These are phyloP conservation scores for Polypterus senegalus DNA, from an alignment of 2,113 vertebrate genomes.

Conservation along the genomic window DNA sequence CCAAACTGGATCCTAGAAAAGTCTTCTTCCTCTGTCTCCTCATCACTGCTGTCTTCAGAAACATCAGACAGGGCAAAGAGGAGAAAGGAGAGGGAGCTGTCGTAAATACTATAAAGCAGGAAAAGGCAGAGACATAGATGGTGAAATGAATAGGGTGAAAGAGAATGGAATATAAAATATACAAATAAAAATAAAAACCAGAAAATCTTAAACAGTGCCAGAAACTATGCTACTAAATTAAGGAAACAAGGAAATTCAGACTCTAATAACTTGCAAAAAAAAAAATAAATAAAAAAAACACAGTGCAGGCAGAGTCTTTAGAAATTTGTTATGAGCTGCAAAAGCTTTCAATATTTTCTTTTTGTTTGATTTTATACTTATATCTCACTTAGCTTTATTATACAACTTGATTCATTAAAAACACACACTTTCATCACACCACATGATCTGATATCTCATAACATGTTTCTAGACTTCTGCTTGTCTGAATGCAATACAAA, in stretches of 20 bases:
- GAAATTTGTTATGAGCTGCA: too few species aligned
- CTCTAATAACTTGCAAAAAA: constrained; percentile 11
- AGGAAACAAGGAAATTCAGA: background rate
- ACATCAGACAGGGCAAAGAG: constrained; percentile 80
- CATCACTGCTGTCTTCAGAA: constrained; percentile 88
- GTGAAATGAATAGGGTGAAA: constrained; percentile 10
- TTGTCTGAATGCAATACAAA: too few species aligned
- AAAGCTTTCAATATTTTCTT: too few species aligned
- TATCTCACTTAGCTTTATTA: too few species aligned
- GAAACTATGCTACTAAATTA: too few species aligned
- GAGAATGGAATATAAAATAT: background rate
- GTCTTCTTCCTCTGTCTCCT: constrained; percentile 69
- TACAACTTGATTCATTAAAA: too few species aligned
- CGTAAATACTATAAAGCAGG: constrained; percentile 44
- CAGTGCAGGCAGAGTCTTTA: constrained; percentile 2
- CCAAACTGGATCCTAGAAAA: constrained; percentile 94
- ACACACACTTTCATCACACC: too few species aligned
- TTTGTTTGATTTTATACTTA: too few species aligned
- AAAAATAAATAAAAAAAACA: constrained; percentile 8
- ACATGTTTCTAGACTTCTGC: too few species aligned
- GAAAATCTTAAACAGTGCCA: constrained; percentile 10
- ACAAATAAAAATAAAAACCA: background rate
- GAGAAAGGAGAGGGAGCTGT: constrained; percentile 81
- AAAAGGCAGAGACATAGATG: constrained; percentile 33
- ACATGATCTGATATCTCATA: too few species aligned